Base-by-base conservation (phyloP, 2,888 invertebrate genomes). In the Azorinus chamasolen region DNA sequence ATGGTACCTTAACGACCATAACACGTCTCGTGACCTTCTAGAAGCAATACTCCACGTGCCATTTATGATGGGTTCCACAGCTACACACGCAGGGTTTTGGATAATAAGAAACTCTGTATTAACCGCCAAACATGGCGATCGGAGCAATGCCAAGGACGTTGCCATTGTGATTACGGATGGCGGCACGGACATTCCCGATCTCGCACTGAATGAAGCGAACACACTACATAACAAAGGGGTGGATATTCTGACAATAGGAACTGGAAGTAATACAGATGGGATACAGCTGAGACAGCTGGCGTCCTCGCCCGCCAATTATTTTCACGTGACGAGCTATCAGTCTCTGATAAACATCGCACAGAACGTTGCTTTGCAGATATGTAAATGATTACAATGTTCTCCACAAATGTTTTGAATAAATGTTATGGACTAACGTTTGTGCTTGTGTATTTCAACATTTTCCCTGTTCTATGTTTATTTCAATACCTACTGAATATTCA, bases 51-150 rank as follows among this genome's bases (percentile, higher is more conserved):
- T 14, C 0, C 43, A 37, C 20, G 65, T 76, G n/a, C 77, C 77
- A 0, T 77, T 64, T 39, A 63, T 77, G n/a, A 53, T 41, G 5
- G 77, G 77, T 22, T 53, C 59, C 16, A 77, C 77, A 8, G 66
- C 63, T 2, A 77, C 77, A 2, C 66, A 77, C 20, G 72, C 72
- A 16, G 77, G 72, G 5, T 64, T 77, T n/a, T 77, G 66, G 58
- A 54, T 77, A 6, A 64, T 68, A 16, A 58, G 63, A 10, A 69
- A 63, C 43, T 58, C 72, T 0, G 77, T 77, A 4, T 54, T 77
- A 12, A 77, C 63, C 0, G n/a, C 68, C 2, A 39, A 48, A 5
- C 77, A 72, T 41, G 77, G 77, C 24, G 68, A 62, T 48, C 20
- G 77, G 32, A 53, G 68, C 5, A 68, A 72, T 41, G 72, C 68